Evolutionary conservation across 2,113 vertebrate species (phyloP).

Genomic region (Seriola dumerili): DNA sequence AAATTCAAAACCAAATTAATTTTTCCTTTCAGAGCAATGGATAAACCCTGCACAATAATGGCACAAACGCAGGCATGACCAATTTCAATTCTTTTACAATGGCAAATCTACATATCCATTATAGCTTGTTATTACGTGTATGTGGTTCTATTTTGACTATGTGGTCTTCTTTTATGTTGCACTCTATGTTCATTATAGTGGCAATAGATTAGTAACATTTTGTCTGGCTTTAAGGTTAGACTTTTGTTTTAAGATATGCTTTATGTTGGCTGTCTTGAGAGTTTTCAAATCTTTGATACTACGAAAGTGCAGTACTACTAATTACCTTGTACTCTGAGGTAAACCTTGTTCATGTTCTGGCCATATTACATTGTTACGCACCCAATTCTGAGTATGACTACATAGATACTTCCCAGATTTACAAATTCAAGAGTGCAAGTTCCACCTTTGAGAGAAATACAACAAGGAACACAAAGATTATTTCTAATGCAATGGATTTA

Average conservation of each 20-base stretch:
- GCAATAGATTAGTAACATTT: background rate
- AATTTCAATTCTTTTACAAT: slow-evolving; percentile 14
- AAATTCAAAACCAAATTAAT: slow-evolving; percentile 68
- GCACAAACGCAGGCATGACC: slow-evolving; percentile 21
- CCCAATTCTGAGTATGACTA: background rate
- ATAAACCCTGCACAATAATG: slow-evolving; percentile 40
- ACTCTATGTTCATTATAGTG: background rate
- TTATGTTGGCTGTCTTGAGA: background rate
- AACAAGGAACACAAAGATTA: background rate
- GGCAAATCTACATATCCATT: slow-evolving; percentile 22
- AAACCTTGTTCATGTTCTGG: background rate
- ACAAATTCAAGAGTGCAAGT: background rate
- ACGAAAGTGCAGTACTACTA: background rate
- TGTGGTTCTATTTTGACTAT: background rate
- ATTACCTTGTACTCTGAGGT: no score
- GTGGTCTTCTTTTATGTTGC: background rate
- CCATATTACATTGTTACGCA: background rate
- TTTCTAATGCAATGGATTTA: background rate
- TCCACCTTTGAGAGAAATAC: background rate
- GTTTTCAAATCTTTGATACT: background rate
- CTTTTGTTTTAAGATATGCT: background rate
- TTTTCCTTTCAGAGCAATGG: slow-evolving; percentile 31
- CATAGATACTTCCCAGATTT: background rate
- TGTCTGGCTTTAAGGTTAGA: background rate
- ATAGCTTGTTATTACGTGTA: background rate